Evolutionary conservation across 92 coral and sea anemone species (phyloP).

Genomic region (Isaurus tuberculatus): DNA sequence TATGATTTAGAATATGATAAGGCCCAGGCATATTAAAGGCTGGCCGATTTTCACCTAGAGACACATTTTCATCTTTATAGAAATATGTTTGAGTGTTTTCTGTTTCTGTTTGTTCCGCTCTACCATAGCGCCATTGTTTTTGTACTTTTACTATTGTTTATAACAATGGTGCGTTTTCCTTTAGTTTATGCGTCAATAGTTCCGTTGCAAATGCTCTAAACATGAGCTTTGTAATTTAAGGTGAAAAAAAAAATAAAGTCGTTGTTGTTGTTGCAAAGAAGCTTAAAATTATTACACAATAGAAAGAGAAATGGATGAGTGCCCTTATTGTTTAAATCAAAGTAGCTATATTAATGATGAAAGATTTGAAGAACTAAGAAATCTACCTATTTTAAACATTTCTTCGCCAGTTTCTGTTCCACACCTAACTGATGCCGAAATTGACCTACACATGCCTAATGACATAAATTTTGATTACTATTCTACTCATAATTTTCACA

Average conservation of each 20-base stretch:
- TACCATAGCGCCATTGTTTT: too few species aligned
- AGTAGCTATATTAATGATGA: not conserved
- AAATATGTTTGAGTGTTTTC: too few species aligned
- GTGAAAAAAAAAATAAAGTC: not conserved
- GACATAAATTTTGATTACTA: conserved; percentile 43
- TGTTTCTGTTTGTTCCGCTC: too few species aligned
- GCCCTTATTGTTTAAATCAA: not conserved
- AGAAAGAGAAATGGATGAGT: not conserved
- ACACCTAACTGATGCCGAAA: conserved; percentile 27
- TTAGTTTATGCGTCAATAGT: not conserved
- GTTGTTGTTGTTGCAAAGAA: not conserved
- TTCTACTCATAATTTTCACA: conserved; percentile 38
- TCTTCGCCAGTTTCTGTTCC: conserved; percentile 39
- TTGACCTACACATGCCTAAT: conserved; percentile 43
- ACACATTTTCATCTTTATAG: too few species aligned
- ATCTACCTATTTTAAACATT: conserved; percentile 32
- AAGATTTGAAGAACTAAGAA: not conserved
- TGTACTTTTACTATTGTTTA: too few species aligned
- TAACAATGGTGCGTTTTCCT: too few species aligned
- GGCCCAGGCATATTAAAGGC: too few species aligned
- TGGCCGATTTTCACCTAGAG: too few species aligned
- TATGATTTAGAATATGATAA: too few species aligned
- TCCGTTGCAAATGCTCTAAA: not conserved
- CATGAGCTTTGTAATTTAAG: not conserved
- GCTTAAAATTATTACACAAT: not conserved